Evolutionary conservation across 2,888 invertebrate genomes (phyloP).

Genomic region (Pharmacophagus antenor): DNA sequence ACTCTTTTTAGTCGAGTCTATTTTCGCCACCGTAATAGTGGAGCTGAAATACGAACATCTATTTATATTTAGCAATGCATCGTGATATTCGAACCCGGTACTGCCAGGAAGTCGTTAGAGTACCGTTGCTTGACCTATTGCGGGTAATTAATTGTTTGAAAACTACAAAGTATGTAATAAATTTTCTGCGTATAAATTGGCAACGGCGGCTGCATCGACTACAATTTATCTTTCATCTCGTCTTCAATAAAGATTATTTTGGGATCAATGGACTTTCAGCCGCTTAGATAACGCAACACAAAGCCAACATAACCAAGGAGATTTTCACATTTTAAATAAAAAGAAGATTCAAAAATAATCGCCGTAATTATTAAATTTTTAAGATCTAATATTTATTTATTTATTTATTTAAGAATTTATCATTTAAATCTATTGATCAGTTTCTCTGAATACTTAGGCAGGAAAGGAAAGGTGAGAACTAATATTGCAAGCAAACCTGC

Average conservation of each 20-base stretch:
- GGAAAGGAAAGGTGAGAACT: too few relatives aligned
- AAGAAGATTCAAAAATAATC: too few relatives aligned
- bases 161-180: constrained; percentile 42
- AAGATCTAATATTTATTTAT: too few relatives aligned
- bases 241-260: constrained; percentile 20
- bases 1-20: constrained; percentile 38
- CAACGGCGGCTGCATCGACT: constrained; percentile 43
- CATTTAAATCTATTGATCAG: too few relatives aligned
- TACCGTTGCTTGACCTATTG: constrained; percentile 58
- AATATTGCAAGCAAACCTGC: too few relatives aligned
- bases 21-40: constrained; percentile 41
- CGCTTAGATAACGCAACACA: background rate
- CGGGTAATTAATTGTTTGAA: constrained; percentile 52
- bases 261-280: background rate
- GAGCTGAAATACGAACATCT: constrained; percentile 44
- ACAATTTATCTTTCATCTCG: constrained; percentile 24
- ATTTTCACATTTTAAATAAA: too few relatives aligned
- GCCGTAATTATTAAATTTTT: too few relatives aligned
- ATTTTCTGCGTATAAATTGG: constrained; percentile 17
- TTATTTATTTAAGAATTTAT: too few relatives aligned
- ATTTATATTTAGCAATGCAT: constrained; percentile 52
- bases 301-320: background rate
- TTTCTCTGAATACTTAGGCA: too few relatives aligned
- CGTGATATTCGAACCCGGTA: constrained; percentile 47
- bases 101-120: constrained; percentile 59